Evolutionary conservation across 2,113 vertebrate species (phyloP), one percentile per base, ranked within the genome.

Genomic region (Otis tarda): DNA sequence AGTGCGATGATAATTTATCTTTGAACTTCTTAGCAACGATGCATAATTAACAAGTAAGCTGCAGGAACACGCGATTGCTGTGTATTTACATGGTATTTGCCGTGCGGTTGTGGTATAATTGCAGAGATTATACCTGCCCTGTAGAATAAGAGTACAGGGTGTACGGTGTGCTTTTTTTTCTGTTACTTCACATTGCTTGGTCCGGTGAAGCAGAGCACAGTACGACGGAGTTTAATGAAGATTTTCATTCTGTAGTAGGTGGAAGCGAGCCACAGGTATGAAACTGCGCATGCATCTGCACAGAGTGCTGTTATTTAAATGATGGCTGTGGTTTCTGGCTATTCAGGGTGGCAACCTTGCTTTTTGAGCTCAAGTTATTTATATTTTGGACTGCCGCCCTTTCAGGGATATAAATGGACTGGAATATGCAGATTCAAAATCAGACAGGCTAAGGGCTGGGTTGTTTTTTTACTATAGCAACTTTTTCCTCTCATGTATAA

Each of bases 31-130:
- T 90, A 65, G 70, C 35, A 89, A 68, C 80, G 17, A 33, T 22
- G 80, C 70, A 61, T 91, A 96, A 96, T 97, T 94, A 92, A 89
- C n/a, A 10, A 65, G 67, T 14, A 68, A 80, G 80, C 85, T 90
- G 87, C 33, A 91, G 88, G 78, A 94, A 88, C 83, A 55, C 2
- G 87, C 93, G 81, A 43, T 75, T 63, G 55, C 83, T 81, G 7
- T 47, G 60, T 56, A 65, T 91, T 84, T 91, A 56, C 87, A 9
- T 3, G 60, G 30, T 35, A 16, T 75, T 76, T 83, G 71, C 94
- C 7, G 5, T 55, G 78, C 19, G 12, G 78, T 71, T 78, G 70
- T 8, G 55, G 60, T 45, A 14, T 68, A 83, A 93, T 96, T 88
- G 82, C 60, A 70, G 69, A 25, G 18, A 64, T 81, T 59, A 53